Evolutionary conservation across 2,888 invertebrate species (phyloP).

Genomic region (Microctonus hyperodae): DNA sequence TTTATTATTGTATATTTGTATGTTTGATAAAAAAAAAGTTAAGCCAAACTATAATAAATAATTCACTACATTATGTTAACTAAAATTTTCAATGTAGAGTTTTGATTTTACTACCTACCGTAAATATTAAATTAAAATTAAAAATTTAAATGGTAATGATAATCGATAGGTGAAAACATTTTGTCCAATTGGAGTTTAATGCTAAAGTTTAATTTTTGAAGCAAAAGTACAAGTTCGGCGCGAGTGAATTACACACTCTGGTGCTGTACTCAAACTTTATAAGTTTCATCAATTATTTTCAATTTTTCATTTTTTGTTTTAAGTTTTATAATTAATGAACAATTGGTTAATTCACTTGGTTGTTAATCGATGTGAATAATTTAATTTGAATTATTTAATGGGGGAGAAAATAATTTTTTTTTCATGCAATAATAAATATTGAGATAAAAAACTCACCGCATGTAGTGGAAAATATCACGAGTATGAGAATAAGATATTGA

Average conservation of each 20-base stretch:
- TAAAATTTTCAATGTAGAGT: too few relatives aligned
- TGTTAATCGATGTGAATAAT: not conserved
- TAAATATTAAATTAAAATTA: too few relatives aligned
- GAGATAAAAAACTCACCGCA: conserved; percentile 21
- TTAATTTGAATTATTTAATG: too few relatives aligned
- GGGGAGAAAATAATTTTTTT: too few relatives aligned
- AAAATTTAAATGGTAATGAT: not conserved
- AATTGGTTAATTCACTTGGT: not conserved
- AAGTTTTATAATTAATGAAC: not conserved
- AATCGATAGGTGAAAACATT: not conserved
- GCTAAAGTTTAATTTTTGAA: conserved; percentile 18
- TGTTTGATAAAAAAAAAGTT: not conserved
- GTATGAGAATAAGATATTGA: not conserved
- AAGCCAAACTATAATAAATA: too few relatives aligned
- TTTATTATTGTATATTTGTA: not conserved
- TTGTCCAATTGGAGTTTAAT: conserved; percentile 24
- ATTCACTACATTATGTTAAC: too few relatives aligned
- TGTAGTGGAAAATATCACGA: not conserved
- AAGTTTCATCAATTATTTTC: not conserved
- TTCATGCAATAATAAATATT: too few relatives aligned
- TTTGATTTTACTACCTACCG: too few relatives aligned
- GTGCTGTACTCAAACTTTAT: not conserved
- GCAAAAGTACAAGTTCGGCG: conserved; percentile 9
- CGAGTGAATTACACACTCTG: not conserved
- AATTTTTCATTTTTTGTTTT: not conserved